These are phyloP conservation scores for Eilema caniola DNA, from an alignment of 2,888 invertebrate genomes.

Conservation along the genomic window DNA sequence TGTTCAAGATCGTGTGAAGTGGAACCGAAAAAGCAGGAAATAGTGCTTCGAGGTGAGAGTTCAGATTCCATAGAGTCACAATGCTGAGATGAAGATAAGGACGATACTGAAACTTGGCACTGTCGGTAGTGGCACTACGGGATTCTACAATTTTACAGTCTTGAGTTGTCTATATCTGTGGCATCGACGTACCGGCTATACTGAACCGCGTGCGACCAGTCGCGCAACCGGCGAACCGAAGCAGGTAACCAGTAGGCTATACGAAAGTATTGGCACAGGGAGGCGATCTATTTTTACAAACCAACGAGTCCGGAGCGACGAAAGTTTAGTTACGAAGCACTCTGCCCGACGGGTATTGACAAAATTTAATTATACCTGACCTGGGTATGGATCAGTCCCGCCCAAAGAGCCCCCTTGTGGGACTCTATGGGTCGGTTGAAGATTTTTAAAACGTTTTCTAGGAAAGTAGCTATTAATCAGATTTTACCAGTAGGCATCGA, in stretches of 20 bases:
- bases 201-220: slow-evolving; percentile 32
- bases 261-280: slow-evolving; percentile 83
- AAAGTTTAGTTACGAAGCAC: slow-evolving; percentile 68
- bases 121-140: no score
- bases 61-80: neutral
- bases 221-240: slow-evolving; percentile 41
- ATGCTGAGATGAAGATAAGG: neutral
- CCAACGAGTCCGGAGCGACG: slow-evolving; percentile 47
- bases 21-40: neutral
- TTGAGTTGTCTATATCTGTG: slow-evolving; percentile 27
- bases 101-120: neutral
- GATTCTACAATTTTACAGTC: neutral
- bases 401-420: slow-evolving; percentile 55
- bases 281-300: slow-evolving; percentile 73
- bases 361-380: slow-evolving; percentile 57
- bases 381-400: slow-evolving; percentile 57
- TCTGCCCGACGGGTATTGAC: slow-evolving; percentile 70
- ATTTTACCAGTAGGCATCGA: slow-evolving; percentile 83
- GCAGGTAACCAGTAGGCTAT: slow-evolving; percentile 79
- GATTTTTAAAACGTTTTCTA: slow-evolving; percentile 83
- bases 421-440: slow-evolving; percentile 70
- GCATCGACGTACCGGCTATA: slow-evolving; percentile 32
- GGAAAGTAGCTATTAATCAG: slow-evolving; percentile 76
- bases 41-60: neutral
- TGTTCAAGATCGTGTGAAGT: neutral